A percentile compares a stretch with the other conserved stretches of the same genome.
Conservation (phyloP, 2,113 vertebrate species). For the Spilogale gracilis region DNA sequence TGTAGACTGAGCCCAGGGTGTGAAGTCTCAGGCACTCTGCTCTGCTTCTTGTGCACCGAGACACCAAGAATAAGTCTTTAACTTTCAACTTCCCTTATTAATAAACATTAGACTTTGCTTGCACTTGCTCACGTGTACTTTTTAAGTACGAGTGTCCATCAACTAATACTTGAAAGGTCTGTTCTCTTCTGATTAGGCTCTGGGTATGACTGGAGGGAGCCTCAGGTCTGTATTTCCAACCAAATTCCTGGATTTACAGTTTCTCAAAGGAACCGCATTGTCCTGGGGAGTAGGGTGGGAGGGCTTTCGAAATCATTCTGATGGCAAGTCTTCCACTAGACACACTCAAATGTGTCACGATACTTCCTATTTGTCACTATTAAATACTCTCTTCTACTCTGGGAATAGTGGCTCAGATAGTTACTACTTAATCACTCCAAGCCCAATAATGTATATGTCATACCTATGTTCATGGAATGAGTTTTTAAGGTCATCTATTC, state of each 20-base stretch:
- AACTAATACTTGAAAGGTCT: not conserved
- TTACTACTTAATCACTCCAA: not conserved
- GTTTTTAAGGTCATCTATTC: slow-evolving; percentile 9
- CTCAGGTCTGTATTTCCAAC: not conserved
- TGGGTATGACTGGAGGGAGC: not conserved
- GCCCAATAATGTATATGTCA: not conserved
- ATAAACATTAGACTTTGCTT: not conserved
- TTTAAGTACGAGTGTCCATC: not conserved
- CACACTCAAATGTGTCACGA: not conserved
- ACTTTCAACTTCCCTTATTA: not conserved
- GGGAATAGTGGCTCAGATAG: not conserved
- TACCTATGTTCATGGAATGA: not conserved
- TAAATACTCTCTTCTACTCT: not conserved
- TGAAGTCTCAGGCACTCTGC: not conserved
- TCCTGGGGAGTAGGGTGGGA: not conserved
- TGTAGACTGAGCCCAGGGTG: not conserved
- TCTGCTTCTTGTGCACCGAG: not conserved
- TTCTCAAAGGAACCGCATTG: not conserved
- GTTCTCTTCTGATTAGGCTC: not conserved
- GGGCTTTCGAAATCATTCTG: not conserved
- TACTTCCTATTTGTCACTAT: not conserved
- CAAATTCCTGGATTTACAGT: not conserved
- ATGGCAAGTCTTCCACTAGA: not conserved
- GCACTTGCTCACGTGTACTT: not conserved
- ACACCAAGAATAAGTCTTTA: not conserved